Conservation (phyloP, 2,113 vertebrate genomes). For the Hippocampus guttulatus region DNA sequence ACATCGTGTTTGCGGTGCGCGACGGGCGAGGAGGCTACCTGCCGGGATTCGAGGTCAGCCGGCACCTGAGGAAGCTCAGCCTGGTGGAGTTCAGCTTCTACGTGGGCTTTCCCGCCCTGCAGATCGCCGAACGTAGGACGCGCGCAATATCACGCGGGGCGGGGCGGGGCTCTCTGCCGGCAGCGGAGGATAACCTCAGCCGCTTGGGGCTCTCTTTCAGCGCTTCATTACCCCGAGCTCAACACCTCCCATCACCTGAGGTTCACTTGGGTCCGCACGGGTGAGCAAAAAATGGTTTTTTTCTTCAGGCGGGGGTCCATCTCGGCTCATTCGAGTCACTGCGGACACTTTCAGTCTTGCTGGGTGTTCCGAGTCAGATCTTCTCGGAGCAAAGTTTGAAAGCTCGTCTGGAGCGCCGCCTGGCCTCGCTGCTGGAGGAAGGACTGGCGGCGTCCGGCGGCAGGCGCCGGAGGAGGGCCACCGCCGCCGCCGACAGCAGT, state of each 20-base stretch:
- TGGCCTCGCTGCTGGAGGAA: conserved; percentile 87
- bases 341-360: conserved; percentile 58
- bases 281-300: conserved; percentile 60
- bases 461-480: conserved; percentile 84
- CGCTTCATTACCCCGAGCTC: conserved; percentile 90
- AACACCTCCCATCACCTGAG: conserved; percentile 86
- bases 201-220: conserved; percentile 54
- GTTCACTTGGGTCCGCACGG: conserved; percentile 94
- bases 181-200: background rate
- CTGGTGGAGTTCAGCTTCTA: conserved; percentile 98
- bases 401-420: conserved; percentile 87
- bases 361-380: conserved; percentile 84
- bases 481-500: conserved; percentile 78
- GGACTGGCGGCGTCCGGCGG: conserved; percentile 71
- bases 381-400: conserved; percentile 85
- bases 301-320: background rate
- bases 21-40: conserved; percentile 72
- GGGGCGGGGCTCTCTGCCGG: background rate
- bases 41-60: conserved; percentile 83
- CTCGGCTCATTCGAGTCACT: too few species aligned
- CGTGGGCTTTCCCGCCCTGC: conserved; percentile 85
- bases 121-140: conserved; percentile 89
- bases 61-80: conserved; percentile 83
- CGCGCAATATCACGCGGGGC: background rate
- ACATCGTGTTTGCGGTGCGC: conserved; percentile 79